A percentile compares a stretch with the other conserved stretches of the same genome.
phyloP scores from a whole-genome alignment of 2,113 vertebrate species.

The Archilochus colubris region DNA sequence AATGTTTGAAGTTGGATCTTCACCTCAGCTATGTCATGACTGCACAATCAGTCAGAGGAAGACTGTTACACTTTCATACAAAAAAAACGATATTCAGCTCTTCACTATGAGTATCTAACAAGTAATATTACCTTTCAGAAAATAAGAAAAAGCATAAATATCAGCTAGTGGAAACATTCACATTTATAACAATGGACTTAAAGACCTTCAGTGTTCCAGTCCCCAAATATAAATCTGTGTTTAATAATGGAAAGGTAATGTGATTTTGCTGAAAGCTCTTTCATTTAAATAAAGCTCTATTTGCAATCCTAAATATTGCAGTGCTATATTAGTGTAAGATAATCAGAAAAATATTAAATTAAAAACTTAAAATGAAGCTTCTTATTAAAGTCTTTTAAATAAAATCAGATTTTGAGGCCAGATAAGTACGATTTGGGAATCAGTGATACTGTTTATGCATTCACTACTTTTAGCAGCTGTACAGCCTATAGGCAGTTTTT shows the following conservation, averaged over 20 bases:
- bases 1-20: conserved; percentile 74
- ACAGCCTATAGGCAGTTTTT: background rate
- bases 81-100: conserved; percentile 65
- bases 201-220: conserved; percentile 35
- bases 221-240: conserved; percentile 34
- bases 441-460: background rate
- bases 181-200: conserved; percentile 26
- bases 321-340: background rate
- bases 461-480: background rate
- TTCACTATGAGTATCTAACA: conserved; percentile 40
- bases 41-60: conserved; percentile 80
- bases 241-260: conserved; percentile 20
- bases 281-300: conserved; percentile 11
- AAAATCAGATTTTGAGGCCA: background rate
- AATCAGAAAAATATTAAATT: background rate
- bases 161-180: conserved; percentile 35
- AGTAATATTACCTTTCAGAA: conserved; percentile 59
- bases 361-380: background rate
- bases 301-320: background rate
- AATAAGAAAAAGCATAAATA: conserved; percentile 71
- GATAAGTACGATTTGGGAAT: background rate
- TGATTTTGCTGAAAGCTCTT: background rate
- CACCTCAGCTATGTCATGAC: conserved; percentile 75
- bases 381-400: background rate
- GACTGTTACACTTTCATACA: conserved; percentile 69